Evolutionary conservation across 2,888 invertebrate species (phyloP), one percentile per base, ranked within the genome.

Genomic region (Campoplex capitator): DNA sequence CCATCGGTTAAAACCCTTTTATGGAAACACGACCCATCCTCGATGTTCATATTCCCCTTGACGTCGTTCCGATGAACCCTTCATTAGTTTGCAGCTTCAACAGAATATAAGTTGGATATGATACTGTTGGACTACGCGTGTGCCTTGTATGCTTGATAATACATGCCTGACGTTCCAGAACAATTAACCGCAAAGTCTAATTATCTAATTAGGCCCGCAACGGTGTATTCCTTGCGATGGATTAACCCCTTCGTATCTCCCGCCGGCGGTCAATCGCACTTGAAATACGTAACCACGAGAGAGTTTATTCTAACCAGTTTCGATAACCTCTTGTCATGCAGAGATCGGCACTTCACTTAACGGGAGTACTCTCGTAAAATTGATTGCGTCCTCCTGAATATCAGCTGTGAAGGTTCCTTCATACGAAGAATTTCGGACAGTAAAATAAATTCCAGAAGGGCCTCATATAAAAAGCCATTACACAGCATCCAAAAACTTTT

Each of bases 161-260:
- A 51, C 88, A 84, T 89, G 88, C 88, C 86, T 91, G 90, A 85
- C 91, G 89, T 93, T 93, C 93, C 92, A 92, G 92, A 93, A 93
- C 92, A 92, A 93, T 93, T 92, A 93, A 92, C 92, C 91, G 92
- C 91, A 93, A 93, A 93, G 92, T 93, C 92, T 92, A 93, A 93
- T 93, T 91, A 91, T 93, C 92, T 92, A 91, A 93, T 93, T 92
- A 93, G 90, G 91, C 32, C 91, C 91, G 91, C 91, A 86, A 82
- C 88, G 89, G 83, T 87, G 85, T 88, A 88, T 88, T 90, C 86
- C 89, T 90, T 88, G 87, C 91, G 90, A 91, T 91, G 91, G 88
- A 90, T 91, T 73, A 90, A 89, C 90, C 88, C 88, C 88, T 88
- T 71, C 38, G 79, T 83, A 54, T n/a, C 73, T 45, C 56, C 67